Base-by-base conservation (phyloP, 2,113 vertebrate species). In the Hemichromis elongatus region DNA sequence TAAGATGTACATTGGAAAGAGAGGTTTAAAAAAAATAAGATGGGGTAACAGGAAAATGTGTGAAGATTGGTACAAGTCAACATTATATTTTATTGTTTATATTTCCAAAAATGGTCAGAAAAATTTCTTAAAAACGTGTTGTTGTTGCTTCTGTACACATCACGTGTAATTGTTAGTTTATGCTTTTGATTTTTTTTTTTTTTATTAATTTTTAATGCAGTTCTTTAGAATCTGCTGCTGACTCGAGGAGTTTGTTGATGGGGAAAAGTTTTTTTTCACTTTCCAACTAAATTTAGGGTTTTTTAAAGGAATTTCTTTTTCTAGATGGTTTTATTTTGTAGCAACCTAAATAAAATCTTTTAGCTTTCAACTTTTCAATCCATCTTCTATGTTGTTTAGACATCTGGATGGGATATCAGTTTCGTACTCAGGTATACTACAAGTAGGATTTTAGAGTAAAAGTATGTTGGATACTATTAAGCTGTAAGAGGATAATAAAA, bases 31-130 rank as follows among this genome's bases (percentile, higher is more conserved):
- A 73, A 52, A 9, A 83, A 78, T 80, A 87, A 73, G 47, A 70
- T 66, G 68, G 77, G 6, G 16, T 50, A 77, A 77, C 30, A 84
- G 70, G 77, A 86, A 89, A 84, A 89, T 55, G 82, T 89, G 70
- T 84, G 79, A 88, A 33, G 81, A 85, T 81, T 61, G 77, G 35
- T 91, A 80, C 56, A 82, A 79, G 80, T 86, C 79, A 81, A 63
- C 33, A 18, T 81, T 61, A 54, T 37, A 54, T 83, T 68, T 88
- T 4, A 47, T 61, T 56, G 77, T 42, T 73, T 88, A 50, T 21
- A 70, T 40, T 77, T 78, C 61, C 18, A 57, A 24, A 63, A 35
- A 14, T 61, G 55, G 82, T 0, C 5, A 78, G 40, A 50, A 82
- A 59, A 24, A 55, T 13, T 37, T 35, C 70, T 68, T 30, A 37